These are phyloP conservation scores for Eurois occulta DNA, from an alignment of 2,888 invertebrate species.

Conservation along the genomic window DNA sequence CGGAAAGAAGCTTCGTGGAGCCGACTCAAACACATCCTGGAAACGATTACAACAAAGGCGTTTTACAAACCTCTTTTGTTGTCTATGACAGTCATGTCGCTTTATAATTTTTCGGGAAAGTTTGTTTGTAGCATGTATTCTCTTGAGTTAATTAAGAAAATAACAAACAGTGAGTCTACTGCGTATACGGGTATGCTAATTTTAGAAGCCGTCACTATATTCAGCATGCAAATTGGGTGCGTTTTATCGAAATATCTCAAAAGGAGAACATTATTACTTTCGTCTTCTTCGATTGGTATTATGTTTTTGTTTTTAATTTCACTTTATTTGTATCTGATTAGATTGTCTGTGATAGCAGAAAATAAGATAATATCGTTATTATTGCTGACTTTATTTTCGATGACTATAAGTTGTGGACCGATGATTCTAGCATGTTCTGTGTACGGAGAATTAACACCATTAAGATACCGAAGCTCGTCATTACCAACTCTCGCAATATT, in stretches of 20 bases:
- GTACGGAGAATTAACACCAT: constrained; percentile 71
- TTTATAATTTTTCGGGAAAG: constrained; percentile 78
- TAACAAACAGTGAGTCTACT: constrained; percentile 66
- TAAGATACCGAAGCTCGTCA: constrained; percentile 67
- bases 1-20: constrained; percentile 53
- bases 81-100: constrained; percentile 71
- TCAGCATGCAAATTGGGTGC: constrained; percentile 68
- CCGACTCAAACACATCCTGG: constrained; percentile 59
- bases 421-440: constrained; percentile 72
- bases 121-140: constrained; percentile 73
- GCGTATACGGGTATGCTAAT: constrained; percentile 76
- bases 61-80: constrained; percentile 76
- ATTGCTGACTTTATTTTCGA: constrained; percentile 69
- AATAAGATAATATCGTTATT: constrained; percentile 68
- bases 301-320: constrained; percentile 70
- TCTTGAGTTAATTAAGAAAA: constrained; percentile 69
- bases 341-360: constrained; percentile 64
- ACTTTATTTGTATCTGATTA: constrained; percentile 72
- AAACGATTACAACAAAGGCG: constrained; percentile 67
- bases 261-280: constrained; percentile 68
- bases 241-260: constrained; percentile 66
- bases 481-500: constrained; percentile 65
- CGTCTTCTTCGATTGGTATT: constrained; percentile 69
- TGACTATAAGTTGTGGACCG: constrained; percentile 73
- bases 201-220: constrained; percentile 73